Percentiles rank a stretch among this genome's conserved stretches.
Evolutionary conservation across 1,140 invertebrate genomes (phyloP).

Genomic region (Brachionus plicatilis): DNA sequence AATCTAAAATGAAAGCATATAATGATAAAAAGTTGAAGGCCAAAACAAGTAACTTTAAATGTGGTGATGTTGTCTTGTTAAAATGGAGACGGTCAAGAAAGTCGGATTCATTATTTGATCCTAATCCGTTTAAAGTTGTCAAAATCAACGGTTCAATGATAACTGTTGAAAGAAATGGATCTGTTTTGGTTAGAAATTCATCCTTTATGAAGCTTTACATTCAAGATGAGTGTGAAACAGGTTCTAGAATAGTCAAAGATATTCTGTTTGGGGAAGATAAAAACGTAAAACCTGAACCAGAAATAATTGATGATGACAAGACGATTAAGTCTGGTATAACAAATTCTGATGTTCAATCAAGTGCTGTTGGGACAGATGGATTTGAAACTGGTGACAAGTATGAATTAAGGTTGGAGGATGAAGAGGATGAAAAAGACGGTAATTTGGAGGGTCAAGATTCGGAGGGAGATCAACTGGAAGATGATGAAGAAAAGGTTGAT

Average conservation of each 20-base stretch:
- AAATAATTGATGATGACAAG: background rate
- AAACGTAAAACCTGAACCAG: background rate
- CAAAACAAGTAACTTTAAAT: background rate
- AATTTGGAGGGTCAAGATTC: too few relatives aligned
- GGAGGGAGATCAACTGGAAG: too few relatives aligned
- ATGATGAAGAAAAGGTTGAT: background rate
- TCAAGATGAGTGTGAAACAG: background rate
- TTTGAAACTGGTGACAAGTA: background rate
- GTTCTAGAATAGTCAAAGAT: background rate
- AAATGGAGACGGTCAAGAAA: background rate
- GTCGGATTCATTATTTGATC: background rate
- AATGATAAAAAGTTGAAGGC: background rate
- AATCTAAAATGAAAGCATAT: background rate
- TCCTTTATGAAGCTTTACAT: background rate
- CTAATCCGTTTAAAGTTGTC: background rate
- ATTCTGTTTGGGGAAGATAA: background rate
- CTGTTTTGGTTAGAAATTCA: background rate
- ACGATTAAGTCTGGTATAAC: background rate
- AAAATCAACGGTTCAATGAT: conserved; percentile 2
- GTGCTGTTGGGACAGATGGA: background rate
- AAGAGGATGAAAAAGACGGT: too few relatives aligned
- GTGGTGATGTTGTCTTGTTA: background rate
- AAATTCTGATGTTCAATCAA: background rate
- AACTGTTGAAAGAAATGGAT: background rate
- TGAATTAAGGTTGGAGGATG: too few relatives aligned